Percentiles rank a stretch among this genome's conserved stretches.
Conservation (phyloP, 2,797 vertebrate genomes). For the Crypturellus tataupa region DNA sequence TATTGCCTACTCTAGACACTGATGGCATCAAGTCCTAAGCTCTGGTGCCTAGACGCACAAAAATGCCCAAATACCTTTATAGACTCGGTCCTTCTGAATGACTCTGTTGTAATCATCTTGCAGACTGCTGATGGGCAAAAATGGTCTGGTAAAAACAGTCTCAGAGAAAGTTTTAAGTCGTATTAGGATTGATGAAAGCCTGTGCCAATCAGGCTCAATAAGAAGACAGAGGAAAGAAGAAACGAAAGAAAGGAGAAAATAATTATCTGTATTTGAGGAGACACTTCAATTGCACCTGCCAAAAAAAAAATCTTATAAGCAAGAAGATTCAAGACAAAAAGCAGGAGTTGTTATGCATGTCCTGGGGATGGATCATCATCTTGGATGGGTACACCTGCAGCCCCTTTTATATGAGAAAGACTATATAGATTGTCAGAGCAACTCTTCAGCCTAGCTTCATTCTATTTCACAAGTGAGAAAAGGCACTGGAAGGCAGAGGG, state of each 20-base stretch:
- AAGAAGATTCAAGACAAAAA: background rate
- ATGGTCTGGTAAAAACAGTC: background rate
- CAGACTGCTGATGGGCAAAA: background rate
- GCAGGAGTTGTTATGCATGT: background rate
- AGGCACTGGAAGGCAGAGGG: background rate
- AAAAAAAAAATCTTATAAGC: background rate
- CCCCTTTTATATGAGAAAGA: background rate
- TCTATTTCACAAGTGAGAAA: background rate
- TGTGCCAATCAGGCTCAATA: background rate
- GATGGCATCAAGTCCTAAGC: background rate
- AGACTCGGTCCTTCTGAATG: background rate
- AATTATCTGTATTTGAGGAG: background rate
- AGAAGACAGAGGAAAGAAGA: background rate
- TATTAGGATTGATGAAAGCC: background rate
- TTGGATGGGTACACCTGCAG: rapidly evolving
- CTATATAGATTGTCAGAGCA: background rate
- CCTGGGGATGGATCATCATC: background rate
- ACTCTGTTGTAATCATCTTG: background rate
- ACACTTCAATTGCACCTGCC: background rate
- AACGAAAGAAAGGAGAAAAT: background rate
- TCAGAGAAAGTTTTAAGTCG: background rate
- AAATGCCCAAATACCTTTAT: background rate
- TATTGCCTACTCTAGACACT: background rate
- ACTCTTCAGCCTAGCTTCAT: background rate
- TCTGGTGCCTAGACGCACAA: background rate